Base-by-base conservation (phyloP, 2,113 vertebrate species). In the Tyrannus savana region DNA sequence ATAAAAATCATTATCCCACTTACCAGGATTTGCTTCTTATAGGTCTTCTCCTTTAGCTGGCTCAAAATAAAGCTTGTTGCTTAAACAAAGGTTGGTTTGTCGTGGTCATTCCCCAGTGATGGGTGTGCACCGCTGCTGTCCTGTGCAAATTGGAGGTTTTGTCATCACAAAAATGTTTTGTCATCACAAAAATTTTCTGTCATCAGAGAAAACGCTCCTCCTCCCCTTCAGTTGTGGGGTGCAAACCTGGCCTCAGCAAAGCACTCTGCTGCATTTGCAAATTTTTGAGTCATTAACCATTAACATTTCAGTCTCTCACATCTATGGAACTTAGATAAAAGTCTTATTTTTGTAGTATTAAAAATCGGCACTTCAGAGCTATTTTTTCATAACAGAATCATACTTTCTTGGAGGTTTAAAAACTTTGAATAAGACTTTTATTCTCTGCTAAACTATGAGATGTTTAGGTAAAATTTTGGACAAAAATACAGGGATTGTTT, bases 141-240 rank as follows among this genome's bases (percentile, higher is more conserved):
- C 46, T 31, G 22, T 2, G 39, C 24, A 22, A 24, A 60, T 53
- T 62, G 41, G n/a, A 68, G 30, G 12, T 53, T 75, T 89, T 75
- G 39, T 30, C 19, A n/a, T 19, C 10, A 39, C 16, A n/a, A n/a
- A n/a, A n/a, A n/a, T n/a, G 12, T 53, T 75, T 89, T 75, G 39
- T 30, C 19, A n/a, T 19, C 10, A 39, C 16, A n/a, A n/a, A n/a
- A n/a, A n/a, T n/a, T n/a, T n/a, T n/a, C n/a, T n/a, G n/a, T n/a
- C n/a, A n/a, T n/a, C 4, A 24, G 5, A n/a, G 19, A 46, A 77
- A 25, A 12, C 10, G 63, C 8, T 49, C 23, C 42, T 59, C 37
- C 33, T 74, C 10, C 25, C 8, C 23, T 59, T 52, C 1, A 1
- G 3, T 3, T 47, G 24, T 1, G 19, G 8, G 2, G 1, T 74